Percentiles rank a stretch among this genome's conserved stretches.
phyloP scores from a whole-genome alignment of 2,113 vertebrate genomes.

The Callocephalon fimbriatum region DNA sequence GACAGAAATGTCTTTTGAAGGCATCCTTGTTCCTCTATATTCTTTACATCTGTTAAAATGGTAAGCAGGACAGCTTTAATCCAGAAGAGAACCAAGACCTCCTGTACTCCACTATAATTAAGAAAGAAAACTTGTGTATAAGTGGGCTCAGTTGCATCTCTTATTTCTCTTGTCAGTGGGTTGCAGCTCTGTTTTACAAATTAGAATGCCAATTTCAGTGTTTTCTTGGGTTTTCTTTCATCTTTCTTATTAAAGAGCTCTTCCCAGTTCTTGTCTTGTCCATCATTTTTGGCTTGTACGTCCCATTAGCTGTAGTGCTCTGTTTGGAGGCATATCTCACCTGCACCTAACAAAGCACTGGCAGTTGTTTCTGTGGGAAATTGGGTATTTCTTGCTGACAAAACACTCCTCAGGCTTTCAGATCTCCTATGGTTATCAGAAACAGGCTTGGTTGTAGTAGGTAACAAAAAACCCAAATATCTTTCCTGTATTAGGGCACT shows the following conservation, averaged over 20 bases:
- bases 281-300: neutral
- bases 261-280: neutral
- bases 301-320: neutral
- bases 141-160: neutral
- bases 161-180: neutral
- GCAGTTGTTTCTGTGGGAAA: neutral
- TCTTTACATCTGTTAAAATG: neutral
- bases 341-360: neutral
- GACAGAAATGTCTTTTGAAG: neutral
- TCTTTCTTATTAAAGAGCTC: neutral
- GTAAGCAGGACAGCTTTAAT: neutral
- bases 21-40: neutral
- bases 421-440: neutral
- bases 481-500: neutral
- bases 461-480: neutral
- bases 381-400: neutral
- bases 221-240: neutral
- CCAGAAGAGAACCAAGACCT: neutral
- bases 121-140: neutral
- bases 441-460: neutral
- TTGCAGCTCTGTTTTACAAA: neutral
- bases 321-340: neutral
- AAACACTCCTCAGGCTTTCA: neutral
- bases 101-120: neutral
- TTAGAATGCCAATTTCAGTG: neutral